Percentiles rank a stretch among this genome's conserved stretches.
Evolutionary conservation across 2,113 vertebrate genomes (phyloP).

Genomic region (Condylura cristata): DNA sequence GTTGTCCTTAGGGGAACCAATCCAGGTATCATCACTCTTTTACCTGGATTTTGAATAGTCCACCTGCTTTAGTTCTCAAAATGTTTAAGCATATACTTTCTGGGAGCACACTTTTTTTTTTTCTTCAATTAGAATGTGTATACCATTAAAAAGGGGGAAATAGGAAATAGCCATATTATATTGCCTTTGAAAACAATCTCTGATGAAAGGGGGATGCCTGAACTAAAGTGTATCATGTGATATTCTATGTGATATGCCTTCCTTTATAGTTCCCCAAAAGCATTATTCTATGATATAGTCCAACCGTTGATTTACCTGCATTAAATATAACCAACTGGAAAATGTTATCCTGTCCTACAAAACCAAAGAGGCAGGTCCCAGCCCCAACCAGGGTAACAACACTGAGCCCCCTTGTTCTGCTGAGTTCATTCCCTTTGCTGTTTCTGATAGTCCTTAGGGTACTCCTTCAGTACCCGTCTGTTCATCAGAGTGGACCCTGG

Average conservation of each 20-base stretch:
- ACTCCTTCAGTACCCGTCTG: too few species aligned
- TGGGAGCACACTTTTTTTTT: not conserved
- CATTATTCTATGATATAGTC: not conserved
- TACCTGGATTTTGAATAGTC: not conserved
- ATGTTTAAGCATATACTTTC: constrained; percentile 2
- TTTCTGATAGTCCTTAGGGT: not conserved
- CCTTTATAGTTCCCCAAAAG: not conserved
- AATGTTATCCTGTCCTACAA: not conserved
- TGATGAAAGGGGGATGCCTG: not conserved
- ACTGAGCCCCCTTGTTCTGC: not conserved
- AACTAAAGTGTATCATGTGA: not conserved
- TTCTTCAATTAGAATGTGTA: not conserved
- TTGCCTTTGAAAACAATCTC: not conserved
- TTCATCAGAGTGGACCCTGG: not conserved
- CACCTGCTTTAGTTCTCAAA: not conserved
- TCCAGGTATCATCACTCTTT: not conserved
- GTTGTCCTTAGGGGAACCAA: accelerated
- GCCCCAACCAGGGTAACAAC: not conserved
- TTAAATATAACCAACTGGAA: not conserved
- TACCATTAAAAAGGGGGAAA: not conserved
- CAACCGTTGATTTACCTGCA: not conserved
- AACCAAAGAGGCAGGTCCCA: not conserved
- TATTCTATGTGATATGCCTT: too few species aligned
- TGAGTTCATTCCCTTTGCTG: not conserved
- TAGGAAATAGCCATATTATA: not conserved